Base-by-base conservation (phyloP, 2,113 vertebrate species). In the Cyphomyrus plagiostoma region DNA sequence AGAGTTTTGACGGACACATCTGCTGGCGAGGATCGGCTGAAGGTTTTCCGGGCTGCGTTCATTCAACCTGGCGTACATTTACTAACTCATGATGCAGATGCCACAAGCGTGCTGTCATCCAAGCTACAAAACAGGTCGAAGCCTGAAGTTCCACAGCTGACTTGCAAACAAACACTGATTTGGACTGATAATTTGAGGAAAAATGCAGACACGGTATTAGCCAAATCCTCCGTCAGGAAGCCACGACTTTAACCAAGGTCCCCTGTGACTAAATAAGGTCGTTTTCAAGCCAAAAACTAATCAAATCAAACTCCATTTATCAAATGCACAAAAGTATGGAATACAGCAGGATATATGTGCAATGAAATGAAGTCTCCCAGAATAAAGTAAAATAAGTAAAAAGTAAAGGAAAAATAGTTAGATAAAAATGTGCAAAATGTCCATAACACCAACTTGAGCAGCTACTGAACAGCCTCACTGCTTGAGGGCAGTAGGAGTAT, bases 1-100 rank as follows among this genome's bases (percentile, higher is more conserved):
- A 35, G 80, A 86, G 89, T 86, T 89, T 89, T 85, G 92, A 90
- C 91, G 89, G 84, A 88, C 70, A 45, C 87, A 84, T 85, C 88
- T 6, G 35, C 26, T 35, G 21, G 70, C 30, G 19, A 77, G 15
- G 26, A 39, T 19, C 5, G 15, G 35, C 30, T 13, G 30, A 17
- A 30, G 70, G 13, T 7, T 77, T 77, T 39, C 26, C 4, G 13
- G 35, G 13, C 70, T 35, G 4, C 30, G 6, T 15, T 39, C 30
- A 7, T 9, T 77, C 13, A 77, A 77, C 35, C 26, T 77, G 30
- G 6, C 4, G 5, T 17, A 42, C 17, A 80, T 39, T 80, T 80
- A 80, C 74, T 2, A 42, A 39, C 5, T 35, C 74, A n/a, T 19
- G 15, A 80, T 39, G 35, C 74, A 80, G 35, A 39, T 42, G 17